Evolutionary conservation across 2,113 vertebrate genomes (phyloP), one percentile per base, ranked within the genome.

Genomic region (Myxocyprinus asiaticus): DNA sequence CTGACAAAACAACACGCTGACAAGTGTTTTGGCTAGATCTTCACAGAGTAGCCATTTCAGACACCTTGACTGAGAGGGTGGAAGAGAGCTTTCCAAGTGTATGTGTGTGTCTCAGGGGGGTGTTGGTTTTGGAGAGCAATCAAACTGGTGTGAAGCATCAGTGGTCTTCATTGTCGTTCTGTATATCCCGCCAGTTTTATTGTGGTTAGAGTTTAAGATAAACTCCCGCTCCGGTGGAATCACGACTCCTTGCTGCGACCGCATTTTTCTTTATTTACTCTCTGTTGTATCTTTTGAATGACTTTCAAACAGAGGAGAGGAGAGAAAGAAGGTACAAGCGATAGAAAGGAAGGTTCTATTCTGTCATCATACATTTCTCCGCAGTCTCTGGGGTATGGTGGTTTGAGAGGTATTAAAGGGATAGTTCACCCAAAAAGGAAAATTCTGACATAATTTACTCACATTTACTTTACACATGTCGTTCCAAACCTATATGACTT

Each of bases 71-170:
- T 90, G 3, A 86, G 82, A 88, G 82, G 82, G 90, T 67, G 89
- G 88, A 85, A 87, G 91, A 83, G 82, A 87, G 59, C n/a, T 78
- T 45, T 78, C 43, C 42, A 61, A 59, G 74, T 67, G 47, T 69
- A 65, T 59, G 67, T 65, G 67, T 65, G 43, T 76, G 58, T 70
- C 43, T 53, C 45, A 42, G 72, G 63, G 50, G 61, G 67, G 83
- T 90, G 93, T 93, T 95, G 87, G 91, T 94, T 85, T 96, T 95
- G 95, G 95, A 95, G 88, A 66, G 81, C 47, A 93, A 95, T 96
- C 93, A 96, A 94, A 93, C 91, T 87, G 66, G 61, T 76, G 79
- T 70, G 79, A 89, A 70, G 77, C 89, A 90, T 89, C 82, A 84
- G 87, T 76, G 86, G 87, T 86, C 93, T 93, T 92, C 88, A 84